Percentiles rank a stretch among this genome's conserved stretches.
These are phyloP conservation scores for Champsocephalus gunnari DNA, from an alignment of 2,797 vertebrate species.

Conservation along the genomic window DNA sequence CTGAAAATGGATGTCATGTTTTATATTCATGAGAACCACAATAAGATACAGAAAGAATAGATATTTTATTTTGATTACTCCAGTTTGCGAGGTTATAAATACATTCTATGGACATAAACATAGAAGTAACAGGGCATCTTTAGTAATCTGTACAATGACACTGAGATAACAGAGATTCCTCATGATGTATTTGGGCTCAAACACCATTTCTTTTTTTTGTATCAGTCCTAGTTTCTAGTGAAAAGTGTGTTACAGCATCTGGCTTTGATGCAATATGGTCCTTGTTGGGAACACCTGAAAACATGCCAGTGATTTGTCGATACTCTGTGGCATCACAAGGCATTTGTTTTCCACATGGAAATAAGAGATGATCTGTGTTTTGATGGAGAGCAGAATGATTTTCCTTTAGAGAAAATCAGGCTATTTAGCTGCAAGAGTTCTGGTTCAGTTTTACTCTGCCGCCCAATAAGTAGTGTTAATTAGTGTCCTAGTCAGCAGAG, in stretches of 20 bases:
- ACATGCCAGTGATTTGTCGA: slow-evolving; percentile 63
- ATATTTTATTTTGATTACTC: slow-evolving; percentile 78
- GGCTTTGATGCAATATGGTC: slow-evolving; percentile 42
- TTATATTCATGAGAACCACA: slow-evolving; percentile 72
- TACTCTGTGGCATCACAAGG: slow-evolving; percentile 33
- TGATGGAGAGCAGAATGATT: slow-evolving; percentile 59
- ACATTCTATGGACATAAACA: slow-evolving; percentile 79
- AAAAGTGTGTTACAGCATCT: slow-evolving; percentile 66
- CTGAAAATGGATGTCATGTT: slow-evolving; percentile 46
- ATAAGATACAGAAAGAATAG: slow-evolving; percentile 74
- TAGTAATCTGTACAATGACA: slow-evolving; percentile 73
- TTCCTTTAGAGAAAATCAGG: slow-evolving; percentile 73
- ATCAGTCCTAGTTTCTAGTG: slow-evolving; percentile 49
- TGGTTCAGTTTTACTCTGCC: slow-evolving; percentile 53
- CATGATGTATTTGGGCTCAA: slow-evolving; percentile 59
- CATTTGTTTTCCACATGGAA: slow-evolving; percentile 55
- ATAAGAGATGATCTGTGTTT: slow-evolving; percentile 67
- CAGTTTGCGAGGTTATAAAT: slow-evolving; percentile 73
- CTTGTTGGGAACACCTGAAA: slow-evolving; percentile 61
- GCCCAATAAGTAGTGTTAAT: slow-evolving; percentile 62
- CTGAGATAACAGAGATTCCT: slow-evolving; percentile 67
- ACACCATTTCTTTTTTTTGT: slow-evolving; percentile 52
- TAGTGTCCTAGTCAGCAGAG: slow-evolving; percentile 60
- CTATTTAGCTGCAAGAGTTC: slow-evolving; percentile 55
- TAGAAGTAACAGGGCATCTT: slow-evolving; percentile 72